Conservation (phyloP, 2,113 vertebrate species). For the Tupaia chinensis region DNA sequence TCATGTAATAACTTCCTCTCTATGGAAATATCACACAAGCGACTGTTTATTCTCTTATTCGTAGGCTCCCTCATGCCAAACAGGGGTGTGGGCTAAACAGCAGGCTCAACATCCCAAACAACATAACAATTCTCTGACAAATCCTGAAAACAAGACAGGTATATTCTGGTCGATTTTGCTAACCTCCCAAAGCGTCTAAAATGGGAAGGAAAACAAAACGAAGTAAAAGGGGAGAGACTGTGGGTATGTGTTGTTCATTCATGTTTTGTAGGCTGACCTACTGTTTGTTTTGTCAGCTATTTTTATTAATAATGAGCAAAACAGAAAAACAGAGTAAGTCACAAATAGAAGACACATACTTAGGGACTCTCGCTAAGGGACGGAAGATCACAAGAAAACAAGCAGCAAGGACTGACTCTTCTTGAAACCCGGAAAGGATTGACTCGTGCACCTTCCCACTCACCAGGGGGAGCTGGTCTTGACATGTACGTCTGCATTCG, state of each 20-base stretch:
- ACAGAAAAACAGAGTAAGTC: constrained; percentile 65
- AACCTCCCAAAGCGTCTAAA: constrained; percentile 68
- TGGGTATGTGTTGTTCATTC: constrained; percentile 59
- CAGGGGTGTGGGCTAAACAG: constrained; percentile 11
- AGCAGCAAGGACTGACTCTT: neutral
- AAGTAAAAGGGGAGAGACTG: constrained; percentile 50
- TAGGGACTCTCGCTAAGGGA: constrained; percentile 29
- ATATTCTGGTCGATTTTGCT: constrained; percentile 60
- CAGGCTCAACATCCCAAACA: constrained; percentile 1
- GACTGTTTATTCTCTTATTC: constrained; percentile 18
- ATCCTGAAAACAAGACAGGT: constrained; percentile 51
- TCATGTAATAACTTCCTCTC: constrained; percentile 20
- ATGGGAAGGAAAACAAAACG: constrained; percentile 65
- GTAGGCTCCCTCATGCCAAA: constrained; percentile 41
- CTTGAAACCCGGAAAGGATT: neutral
- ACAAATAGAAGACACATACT: constrained; percentile 53
- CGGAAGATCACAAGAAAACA: neutral
- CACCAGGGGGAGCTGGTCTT: neutral
- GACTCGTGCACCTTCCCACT: neutral
- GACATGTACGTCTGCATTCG: fast-evolving
- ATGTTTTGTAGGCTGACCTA: constrained; percentile 54
- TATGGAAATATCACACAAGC: neutral
- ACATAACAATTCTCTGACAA: constrained; percentile 61
- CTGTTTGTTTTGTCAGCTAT: constrained; percentile 77
- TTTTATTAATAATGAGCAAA: constrained; percentile 77